Evolutionary conservation across 2,797 vertebrate species (phyloP).

Genomic region (Amniataba percoides): DNA sequence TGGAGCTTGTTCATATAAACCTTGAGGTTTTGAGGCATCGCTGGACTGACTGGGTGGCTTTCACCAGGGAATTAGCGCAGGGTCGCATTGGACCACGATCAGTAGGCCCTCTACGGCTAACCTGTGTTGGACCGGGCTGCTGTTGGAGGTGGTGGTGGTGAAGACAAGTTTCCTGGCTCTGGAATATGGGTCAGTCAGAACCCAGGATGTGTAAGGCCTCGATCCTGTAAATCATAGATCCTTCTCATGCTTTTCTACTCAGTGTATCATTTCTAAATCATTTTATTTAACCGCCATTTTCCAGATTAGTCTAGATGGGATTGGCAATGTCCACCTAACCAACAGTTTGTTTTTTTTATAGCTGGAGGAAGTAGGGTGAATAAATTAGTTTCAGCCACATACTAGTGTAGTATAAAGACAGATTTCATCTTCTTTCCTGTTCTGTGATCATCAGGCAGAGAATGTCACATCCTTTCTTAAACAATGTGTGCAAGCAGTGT

Average conservation of each 20-base stretch:
- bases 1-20: slow-evolving; percentile 84
- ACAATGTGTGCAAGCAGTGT: not conserved
- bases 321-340: slow-evolving; percentile 9
- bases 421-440: not conserved
- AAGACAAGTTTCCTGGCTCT: slow-evolving; percentile 90
- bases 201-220: slow-evolving; percentile 86
- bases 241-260: slow-evolving; percentile 49
- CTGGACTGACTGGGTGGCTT: slow-evolving; percentile 82
- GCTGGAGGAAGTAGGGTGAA: not conserved
- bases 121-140: slow-evolving; percentile 88
- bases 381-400: slow-evolving; percentile 5
- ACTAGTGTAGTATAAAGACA: slow-evolving; percentile 10
- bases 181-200: slow-evolving; percentile 85
- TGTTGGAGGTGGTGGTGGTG: slow-evolving; percentile 80
- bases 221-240: slow-evolving; percentile 70
- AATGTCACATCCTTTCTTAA: not conserved
- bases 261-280: slow-evolving; percentile 42
- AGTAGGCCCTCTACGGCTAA: slow-evolving; percentile 77
- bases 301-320: slow-evolving; percentile 51
- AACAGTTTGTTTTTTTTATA: not conserved
- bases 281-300: slow-evolving; percentile 54
- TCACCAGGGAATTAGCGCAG: slow-evolving; percentile 78
- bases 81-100: slow-evolving; percentile 73
- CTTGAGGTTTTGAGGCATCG: slow-evolving; percentile 83
- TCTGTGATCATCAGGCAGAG: no score